Evolutionary conservation across 2,113 vertebrate species (phyloP).

Genomic region (Hucho hucho): DNA sequence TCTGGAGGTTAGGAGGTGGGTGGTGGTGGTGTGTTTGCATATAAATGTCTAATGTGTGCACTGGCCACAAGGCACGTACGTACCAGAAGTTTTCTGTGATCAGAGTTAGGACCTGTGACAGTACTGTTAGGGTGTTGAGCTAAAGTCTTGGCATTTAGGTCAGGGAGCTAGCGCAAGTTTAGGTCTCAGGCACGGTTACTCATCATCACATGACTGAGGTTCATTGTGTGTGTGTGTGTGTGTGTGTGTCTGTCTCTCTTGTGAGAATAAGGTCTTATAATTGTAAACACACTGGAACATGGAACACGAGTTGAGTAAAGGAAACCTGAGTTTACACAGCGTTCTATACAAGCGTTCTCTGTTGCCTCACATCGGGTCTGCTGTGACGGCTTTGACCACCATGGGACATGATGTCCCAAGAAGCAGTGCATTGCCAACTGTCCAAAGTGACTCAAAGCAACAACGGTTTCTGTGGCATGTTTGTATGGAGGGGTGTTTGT

Average conservation of each 20-base stretch:
- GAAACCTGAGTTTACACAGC: neutral
- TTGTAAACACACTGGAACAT: too few relatives aligned
- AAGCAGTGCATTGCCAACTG: slow-evolving; percentile 48
- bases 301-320: too few relatives aligned
- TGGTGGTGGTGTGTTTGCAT: slow-evolving; percentile 73
- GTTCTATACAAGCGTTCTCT: slow-evolving; percentile 61
- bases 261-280: too few relatives aligned
- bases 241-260: too few relatives aligned
- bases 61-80: slow-evolving; percentile 71
- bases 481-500: slow-evolving; percentile 33
- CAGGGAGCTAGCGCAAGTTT: too few relatives aligned
- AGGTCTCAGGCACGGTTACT: too few relatives aligned
- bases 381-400: slow-evolving; percentile 53
- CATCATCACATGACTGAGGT: too few relatives aligned
- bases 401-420: slow-evolving; percentile 61
- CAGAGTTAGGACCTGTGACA: too few relatives aligned
- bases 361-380: slow-evolving; percentile 47
- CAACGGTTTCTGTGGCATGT: slow-evolving; percentile 46
- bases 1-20: slow-evolving; percentile 61
- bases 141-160: too few relatives aligned
- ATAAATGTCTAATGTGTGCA: slow-evolving; percentile 77
- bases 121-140: too few relatives aligned
- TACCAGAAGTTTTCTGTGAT: slow-evolving; percentile 55
- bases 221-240: too few relatives aligned
- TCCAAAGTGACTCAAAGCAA: slow-evolving; percentile 31